Percentiles rank a stretch among this genome's conserved stretches.
Conservation (phyloP, 2,113 vertebrate genomes). For the Archilochus colubris region DNA sequence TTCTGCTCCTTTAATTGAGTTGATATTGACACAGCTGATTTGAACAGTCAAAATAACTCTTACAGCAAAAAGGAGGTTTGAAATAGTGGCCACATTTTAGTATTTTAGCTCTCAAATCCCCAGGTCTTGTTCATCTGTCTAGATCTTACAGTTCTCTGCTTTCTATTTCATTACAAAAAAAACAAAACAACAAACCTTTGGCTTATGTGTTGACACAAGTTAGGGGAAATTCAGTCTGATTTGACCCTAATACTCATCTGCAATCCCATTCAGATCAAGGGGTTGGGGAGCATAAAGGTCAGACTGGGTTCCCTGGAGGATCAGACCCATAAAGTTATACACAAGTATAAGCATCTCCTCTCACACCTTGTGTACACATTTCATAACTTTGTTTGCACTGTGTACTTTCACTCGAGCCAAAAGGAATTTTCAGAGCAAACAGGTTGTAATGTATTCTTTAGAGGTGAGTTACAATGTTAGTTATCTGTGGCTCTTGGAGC, state of each 20-base stretch:
- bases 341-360: neutral
- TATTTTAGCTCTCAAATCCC: neutral
- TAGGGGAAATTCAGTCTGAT: neutral
- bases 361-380: slow-evolving; percentile 47
- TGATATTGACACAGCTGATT: neutral
- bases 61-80: neutral
- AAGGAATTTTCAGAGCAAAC: slow-evolving; percentile 48
- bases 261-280: neutral
- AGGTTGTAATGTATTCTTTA: neutral
- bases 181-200: neutral
- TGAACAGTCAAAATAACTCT: slow-evolving; percentile 13
- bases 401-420: slow-evolving; percentile 38
- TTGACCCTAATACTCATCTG: neutral
- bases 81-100: neutral
- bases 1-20: neutral
- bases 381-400: slow-evolving; percentile 22
- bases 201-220: neutral
- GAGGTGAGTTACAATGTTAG: neutral
- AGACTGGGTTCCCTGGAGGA: neutral
- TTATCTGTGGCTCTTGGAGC: neutral
- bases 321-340: neutral
- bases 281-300: neutral
- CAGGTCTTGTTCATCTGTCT: neutral
- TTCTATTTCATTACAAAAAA: neutral
- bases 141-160: neutral